A percentile compares a stretch with the other conserved stretches of the same genome.
These are phyloP conservation scores for Chrysolophus pictus DNA, from an alignment of 2,797 vertebrate species.

Conservation along the genomic window DNA sequence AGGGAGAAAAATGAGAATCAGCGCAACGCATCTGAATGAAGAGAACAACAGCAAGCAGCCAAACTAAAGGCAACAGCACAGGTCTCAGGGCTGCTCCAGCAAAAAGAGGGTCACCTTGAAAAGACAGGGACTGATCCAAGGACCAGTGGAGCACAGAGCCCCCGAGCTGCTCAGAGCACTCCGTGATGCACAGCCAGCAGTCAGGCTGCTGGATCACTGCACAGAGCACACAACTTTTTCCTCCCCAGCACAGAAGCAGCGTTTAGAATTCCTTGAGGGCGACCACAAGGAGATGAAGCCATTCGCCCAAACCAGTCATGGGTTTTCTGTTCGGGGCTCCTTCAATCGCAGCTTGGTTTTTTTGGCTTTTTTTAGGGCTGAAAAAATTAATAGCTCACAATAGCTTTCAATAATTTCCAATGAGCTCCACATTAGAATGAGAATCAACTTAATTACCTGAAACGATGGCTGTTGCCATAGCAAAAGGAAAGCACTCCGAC, in stretches of 20 bases:
- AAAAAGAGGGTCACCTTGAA: constrained; percentile 47
- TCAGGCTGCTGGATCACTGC: background rate
- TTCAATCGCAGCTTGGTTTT: background rate
- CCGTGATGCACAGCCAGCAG: rapidly evolving
- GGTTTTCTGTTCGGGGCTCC: background rate
- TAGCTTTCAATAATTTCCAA: background rate
- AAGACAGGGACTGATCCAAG: background rate
- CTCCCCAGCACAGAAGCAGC: rapidly evolving
- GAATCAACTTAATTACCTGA: background rate
- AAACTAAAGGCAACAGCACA: background rate
- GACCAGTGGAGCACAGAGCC: background rate
- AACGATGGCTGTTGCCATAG: constrained; percentile 22
- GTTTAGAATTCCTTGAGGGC: background rate
- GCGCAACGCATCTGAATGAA: rapidly evolving
- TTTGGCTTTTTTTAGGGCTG: background rate
- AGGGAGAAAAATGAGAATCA: background rate
- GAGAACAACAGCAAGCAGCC: background rate
- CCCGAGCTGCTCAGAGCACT: background rate
- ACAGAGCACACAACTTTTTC: background rate
- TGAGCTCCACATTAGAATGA: background rate
- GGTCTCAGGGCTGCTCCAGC: background rate
- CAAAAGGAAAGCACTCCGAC: background rate
- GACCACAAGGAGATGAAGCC: background rate
- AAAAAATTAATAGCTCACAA: background rate
- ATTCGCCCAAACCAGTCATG: background rate